These are phyloP conservation scores for Setipinna tenuifilis DNA, from an alignment of 2,797 vertebrate genomes.

Conservation along the genomic window DNA sequence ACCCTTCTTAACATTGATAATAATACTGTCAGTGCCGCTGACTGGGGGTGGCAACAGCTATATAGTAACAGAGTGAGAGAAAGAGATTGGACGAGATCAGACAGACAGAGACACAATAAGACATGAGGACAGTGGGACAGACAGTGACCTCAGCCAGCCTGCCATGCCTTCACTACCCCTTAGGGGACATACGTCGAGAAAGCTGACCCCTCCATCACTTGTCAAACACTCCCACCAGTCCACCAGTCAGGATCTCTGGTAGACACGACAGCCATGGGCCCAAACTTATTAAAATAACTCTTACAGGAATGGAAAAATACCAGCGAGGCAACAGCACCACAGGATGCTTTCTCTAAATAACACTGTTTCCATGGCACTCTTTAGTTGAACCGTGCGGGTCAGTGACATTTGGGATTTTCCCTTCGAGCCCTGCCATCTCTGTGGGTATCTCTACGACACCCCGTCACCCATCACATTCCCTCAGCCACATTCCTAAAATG, in stretches of 20 bases:
- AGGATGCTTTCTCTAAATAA: constrained; percentile 65
- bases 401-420: constrained; percentile 44
- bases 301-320: constrained; percentile 63
- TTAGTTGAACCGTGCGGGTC: constrained; percentile 20
- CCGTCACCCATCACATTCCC: background rate
- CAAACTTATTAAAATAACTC: constrained; percentile 66
- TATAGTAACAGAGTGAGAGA: background rate
- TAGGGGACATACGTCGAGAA: constrained; percentile 33
- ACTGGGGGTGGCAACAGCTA: background rate
- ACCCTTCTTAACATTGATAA: no score
- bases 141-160: constrained; percentile 24
- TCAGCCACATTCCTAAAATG: background rate
- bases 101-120: no score
- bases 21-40: no score
- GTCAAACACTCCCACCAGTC: constrained; percentile 48
- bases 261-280: constrained; percentile 59
- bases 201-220: constrained; percentile 48
- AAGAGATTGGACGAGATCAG: background rate
- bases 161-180: constrained; percentile 33
- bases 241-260: constrained; percentile 49
- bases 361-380: constrained; percentile 58
- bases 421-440: constrained; percentile 52
- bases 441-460: constrained; percentile 42
- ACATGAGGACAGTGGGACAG: background rate
- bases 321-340: constrained; percentile 37